Evolutionary conservation across 2,113 vertebrate species (phyloP).

Genomic region (Onychostoma macrolepis): DNA sequence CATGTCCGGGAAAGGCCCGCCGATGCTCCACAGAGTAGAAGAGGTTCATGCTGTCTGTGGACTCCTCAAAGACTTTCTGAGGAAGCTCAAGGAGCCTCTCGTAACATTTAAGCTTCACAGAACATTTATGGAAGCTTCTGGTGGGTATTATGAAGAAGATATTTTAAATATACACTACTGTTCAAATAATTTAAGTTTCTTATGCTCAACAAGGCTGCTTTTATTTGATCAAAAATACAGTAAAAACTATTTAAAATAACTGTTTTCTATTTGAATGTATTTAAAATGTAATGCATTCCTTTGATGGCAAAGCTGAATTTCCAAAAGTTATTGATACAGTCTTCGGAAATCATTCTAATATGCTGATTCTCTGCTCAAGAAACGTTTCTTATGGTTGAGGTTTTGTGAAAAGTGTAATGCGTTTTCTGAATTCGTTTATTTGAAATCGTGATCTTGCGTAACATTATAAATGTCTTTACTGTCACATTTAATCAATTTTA

Average conservation of each 20-base stretch:
- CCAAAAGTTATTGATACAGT: background rate
- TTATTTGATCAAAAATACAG: background rate
- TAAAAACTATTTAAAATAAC: background rate
- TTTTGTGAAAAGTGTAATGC: background rate
- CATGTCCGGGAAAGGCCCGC: slow-evolving; percentile 60
- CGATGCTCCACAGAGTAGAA: slow-evolving; percentile 68
- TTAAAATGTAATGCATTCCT: background rate
- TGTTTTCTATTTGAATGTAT: background rate
- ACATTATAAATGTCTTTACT: background rate
- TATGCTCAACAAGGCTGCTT: background rate
- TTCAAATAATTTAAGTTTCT: background rate
- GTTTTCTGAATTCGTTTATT: background rate
- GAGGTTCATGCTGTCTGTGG: slow-evolving; percentile 87
- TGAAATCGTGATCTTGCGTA: background rate
- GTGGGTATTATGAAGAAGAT: slow-evolving; percentile 59
- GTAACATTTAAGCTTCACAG: slow-evolving; percentile 83
- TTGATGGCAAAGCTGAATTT: background rate
- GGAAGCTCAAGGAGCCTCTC: slow-evolving; percentile 83
- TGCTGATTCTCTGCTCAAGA: background rate
- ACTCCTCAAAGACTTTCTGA: slow-evolving; percentile 85
- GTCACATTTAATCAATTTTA: background rate
- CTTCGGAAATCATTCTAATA: background rate
- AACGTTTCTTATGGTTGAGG: background rate
- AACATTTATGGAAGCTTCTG: slow-evolving; percentile 80
- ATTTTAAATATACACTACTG: background rate